These are phyloP conservation scores for Zaprionus lachaisei DNA, from an alignment of 1,140 invertebrate genomes.

Conservation along the genomic window DNA sequence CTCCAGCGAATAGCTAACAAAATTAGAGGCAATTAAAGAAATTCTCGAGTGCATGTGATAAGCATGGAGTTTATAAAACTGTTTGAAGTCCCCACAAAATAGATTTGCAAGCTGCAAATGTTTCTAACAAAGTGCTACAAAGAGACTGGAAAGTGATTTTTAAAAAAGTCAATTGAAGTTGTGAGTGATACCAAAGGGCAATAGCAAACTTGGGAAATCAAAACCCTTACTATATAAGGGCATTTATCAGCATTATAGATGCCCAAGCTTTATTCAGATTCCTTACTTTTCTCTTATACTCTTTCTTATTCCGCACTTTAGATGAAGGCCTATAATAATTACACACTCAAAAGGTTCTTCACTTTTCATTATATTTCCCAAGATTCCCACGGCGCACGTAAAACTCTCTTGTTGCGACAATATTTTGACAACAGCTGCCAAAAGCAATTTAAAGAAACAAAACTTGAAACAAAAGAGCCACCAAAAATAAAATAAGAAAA, in stretches of 20 bases:
- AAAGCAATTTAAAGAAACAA: slow-evolving; percentile 14
- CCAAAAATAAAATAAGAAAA: not conserved
- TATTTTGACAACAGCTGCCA: slow-evolving; percentile 55
- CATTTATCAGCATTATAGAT: too few species aligned
- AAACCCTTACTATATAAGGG: not conserved
- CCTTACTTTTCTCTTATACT: not conserved
- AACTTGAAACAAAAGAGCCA: slow-evolving; percentile 31
- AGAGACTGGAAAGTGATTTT: slow-evolving; percentile 11
- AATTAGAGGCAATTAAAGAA: slow-evolving; percentile 78
- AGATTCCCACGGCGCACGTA: not conserved
- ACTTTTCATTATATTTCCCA: not conserved
- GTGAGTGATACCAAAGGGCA: too few species aligned
- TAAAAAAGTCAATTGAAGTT: not conserved
- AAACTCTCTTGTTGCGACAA: slow-evolving; percentile 8
- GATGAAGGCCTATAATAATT: not conserved
- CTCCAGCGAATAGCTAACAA: slow-evolving; percentile 24
- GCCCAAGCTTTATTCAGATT: not conserved
- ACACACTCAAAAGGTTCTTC: not conserved
- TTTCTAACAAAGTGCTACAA: slow-evolving; percentile 7
- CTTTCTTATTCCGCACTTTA: not conserved
- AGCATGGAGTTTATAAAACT: slow-evolving; percentile 52
- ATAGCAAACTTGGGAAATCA: not conserved
- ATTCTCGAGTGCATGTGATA: slow-evolving; percentile 62
- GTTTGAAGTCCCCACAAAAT: slow-evolving; percentile 55
- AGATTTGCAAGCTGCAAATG: slow-evolving; percentile 17